These are phyloP conservation scores for Colaptes auratus DNA, from an alignment of 2,113 vertebrate species.

Conservation along the genomic window DNA sequence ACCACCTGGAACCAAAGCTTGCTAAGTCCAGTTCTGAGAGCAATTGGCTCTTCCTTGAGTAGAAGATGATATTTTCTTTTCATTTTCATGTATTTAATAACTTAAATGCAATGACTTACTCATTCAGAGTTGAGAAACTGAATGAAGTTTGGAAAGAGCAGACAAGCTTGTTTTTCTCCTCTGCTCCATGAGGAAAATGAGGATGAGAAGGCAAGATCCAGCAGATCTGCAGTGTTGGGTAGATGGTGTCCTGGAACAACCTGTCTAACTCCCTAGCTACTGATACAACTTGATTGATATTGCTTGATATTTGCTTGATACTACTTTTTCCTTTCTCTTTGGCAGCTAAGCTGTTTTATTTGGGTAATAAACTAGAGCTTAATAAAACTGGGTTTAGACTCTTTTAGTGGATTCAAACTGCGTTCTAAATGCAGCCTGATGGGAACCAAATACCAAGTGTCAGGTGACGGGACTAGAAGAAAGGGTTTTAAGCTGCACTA, in stretches of 20 bases:
- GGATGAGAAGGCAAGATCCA: constrained; percentile 8
- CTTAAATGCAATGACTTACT: not conserved
- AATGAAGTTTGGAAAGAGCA: not conserved
- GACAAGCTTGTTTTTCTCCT: constrained; percentile 22
- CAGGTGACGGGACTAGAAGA: no score
- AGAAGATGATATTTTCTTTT: not conserved
- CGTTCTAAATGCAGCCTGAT: not conserved
- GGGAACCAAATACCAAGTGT: not conserved
- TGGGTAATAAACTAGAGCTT: not conserved
- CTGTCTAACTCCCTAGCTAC: not conserved
- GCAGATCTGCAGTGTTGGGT: not conserved
- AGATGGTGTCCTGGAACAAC: not conserved
- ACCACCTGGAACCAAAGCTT: not conserved
- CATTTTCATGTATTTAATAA: not conserved
- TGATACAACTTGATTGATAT: not conserved
- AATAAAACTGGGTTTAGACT: not conserved
- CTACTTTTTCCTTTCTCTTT: not conserved
- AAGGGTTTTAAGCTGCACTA: no score
- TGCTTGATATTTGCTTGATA: not conserved
- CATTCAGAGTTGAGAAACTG: not conserved
- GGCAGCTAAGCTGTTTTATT: not conserved
- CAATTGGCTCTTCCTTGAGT: not conserved
- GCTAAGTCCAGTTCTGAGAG: not conserved
- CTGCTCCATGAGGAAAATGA: constrained; percentile 4
- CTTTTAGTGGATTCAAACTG: not conserved